These are phyloP conservation scores for Channa maculata DNA, from an alignment of 2,113 vertebrate species.

Conservation along the genomic window DNA sequence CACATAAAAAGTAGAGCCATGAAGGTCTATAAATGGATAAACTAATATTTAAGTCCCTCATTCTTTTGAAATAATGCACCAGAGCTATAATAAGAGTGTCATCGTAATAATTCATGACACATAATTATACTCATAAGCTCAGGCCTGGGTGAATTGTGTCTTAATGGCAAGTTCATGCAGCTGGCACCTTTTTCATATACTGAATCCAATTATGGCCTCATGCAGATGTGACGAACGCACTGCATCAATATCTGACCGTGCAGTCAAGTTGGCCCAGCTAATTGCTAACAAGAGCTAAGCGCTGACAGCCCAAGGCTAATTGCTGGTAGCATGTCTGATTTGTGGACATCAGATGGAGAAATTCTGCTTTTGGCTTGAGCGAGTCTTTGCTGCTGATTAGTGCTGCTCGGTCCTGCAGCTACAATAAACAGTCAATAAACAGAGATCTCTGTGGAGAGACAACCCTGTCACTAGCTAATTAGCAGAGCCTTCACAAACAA, in stretches of 20 bases:
- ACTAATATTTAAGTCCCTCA: constrained; percentile 71
- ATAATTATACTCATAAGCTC: constrained; percentile 67
- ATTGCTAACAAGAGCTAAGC: constrained; percentile 71
- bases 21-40: constrained; percentile 67
- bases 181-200: constrained; percentile 57
- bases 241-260: constrained; percentile 46
- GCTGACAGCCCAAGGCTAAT: constrained; percentile 72
- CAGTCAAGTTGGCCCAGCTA: constrained; percentile 59
- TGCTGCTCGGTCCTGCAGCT: constrained; percentile 65
- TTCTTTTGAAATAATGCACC: constrained; percentile 66
- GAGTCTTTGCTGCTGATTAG: constrained; percentile 58
- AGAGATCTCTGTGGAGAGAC: constrained; percentile 65
- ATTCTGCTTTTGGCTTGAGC: constrained; percentile 60
- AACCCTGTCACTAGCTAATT: constrained; percentile 67
- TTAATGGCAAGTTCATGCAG: constrained; percentile 60
- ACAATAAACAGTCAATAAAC: constrained; percentile 77
- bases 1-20: constrained; percentile 50
- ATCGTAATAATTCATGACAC: constrained; percentile 68
- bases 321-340: constrained; percentile 70
- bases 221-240: constrained; percentile 18
- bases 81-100: constrained; percentile 65
- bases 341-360: constrained; percentile 70
- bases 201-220: constrained; percentile 33
- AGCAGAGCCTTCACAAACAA: constrained; percentile 63
- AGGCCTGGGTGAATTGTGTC: constrained; percentile 53